Evolutionary conservation across 2,888 invertebrate genomes (phyloP).

Genomic region (Callinectes sapidus): DNA sequence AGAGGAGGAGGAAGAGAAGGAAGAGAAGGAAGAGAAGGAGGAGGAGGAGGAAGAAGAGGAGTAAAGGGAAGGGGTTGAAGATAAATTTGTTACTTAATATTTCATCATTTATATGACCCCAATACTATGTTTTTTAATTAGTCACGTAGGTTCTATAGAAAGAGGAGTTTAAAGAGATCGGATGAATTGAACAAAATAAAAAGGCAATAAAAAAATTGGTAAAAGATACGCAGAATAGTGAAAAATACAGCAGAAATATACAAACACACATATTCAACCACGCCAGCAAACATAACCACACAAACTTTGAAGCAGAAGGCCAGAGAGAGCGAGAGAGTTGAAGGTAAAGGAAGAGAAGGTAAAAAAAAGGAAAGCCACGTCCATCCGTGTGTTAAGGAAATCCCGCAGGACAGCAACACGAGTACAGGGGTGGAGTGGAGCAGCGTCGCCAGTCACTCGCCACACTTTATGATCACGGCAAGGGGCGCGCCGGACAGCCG

Average conservation of each 20-base stretch:
- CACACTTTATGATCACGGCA: background rate
- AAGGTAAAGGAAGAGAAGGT: background rate
- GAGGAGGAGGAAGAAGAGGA: background rate
- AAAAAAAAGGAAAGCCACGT: background rate
- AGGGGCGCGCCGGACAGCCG: slow-evolving; percentile 14
- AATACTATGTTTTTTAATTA: background rate
- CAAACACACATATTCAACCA: background rate
- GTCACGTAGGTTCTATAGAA: background rate
- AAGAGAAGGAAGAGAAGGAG: background rate
- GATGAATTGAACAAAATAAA: background rate
- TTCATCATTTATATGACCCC: background rate
- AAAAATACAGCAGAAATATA: background rate
- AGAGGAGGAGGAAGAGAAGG: background rate
- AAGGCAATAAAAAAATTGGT: background rate
- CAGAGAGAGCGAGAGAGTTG: background rate
- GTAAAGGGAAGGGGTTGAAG: background rate
- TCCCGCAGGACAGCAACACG: background rate
- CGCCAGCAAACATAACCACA: background rate
- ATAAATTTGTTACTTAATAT: background rate
- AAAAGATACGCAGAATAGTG: too few species aligned
- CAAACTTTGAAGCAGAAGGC: background rate
- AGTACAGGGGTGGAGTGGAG: background rate
- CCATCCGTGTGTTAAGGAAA: slow-evolving; percentile 16
- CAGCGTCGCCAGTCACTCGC: background rate
- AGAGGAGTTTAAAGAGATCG: background rate